Percentiles rank a stretch among this genome's conserved stretches.
phyloP scores from a whole-genome alignment of 2,797 vertebrate genomes.

The Onychomys arenicola region DNA sequence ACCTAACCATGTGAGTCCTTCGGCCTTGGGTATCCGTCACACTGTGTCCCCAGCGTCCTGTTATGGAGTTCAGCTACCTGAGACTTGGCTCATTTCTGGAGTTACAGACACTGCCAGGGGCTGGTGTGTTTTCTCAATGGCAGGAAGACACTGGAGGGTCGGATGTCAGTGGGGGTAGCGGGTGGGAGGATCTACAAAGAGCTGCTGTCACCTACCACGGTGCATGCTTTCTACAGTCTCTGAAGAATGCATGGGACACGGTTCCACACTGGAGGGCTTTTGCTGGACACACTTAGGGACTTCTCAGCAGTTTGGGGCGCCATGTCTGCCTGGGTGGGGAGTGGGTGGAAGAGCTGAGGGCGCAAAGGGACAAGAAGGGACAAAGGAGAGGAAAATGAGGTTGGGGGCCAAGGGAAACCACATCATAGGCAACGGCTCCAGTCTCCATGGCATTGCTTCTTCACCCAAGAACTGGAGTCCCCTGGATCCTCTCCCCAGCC shows the following conservation, averaged over 20 bases:
- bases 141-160: not conserved
- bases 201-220: fast-evolving
- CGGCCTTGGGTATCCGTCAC: slow-evolving; percentile 84
- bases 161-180: not conserved
- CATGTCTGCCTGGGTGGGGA: not conserved
- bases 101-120: slow-evolving; percentile 75
- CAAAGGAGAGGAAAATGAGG: not conserved
- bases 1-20: slow-evolving; percentile 79
- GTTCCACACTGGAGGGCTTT: fast-evolving
- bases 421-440: not conserved
- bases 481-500: not conserved
- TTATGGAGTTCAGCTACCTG: slow-evolving; percentile 82
- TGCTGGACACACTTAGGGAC: not conserved
- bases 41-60: slow-evolving; percentile 82
- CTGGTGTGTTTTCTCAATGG: not conserved
- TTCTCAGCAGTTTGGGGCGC: no score
- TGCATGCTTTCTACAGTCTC: not conserved
- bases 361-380: no score
- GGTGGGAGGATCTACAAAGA: not conserved
- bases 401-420: not conserved
- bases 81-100: slow-evolving; percentile 83
- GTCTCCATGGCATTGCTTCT: not conserved
- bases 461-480: not conserved
- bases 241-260: fast-evolving
- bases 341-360: fast-evolving